Conservation (phyloP, 2,797 vertebrate genomes). For the Acomys russatus region DNA sequence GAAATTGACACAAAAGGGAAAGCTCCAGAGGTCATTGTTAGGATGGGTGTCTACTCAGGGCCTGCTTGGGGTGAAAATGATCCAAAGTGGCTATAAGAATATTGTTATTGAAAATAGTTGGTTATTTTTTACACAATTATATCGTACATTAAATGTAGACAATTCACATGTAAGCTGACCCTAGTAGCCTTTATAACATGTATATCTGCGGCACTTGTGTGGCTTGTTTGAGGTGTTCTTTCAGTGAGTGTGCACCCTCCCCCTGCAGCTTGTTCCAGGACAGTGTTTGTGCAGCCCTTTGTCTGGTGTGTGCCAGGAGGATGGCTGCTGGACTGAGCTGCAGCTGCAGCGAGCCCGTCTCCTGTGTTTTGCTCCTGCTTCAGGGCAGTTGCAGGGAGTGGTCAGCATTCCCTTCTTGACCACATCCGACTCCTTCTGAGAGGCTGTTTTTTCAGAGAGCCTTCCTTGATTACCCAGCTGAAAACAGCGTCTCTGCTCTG, state of each 20-base stretch:
- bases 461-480: slow-evolving; percentile 43
- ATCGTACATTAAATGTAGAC: slow-evolving; percentile 28
- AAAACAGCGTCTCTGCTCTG: no score
- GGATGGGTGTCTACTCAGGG: background rate
- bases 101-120: slow-evolving; percentile 60
- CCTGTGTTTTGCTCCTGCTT: background rate
- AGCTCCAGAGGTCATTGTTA: background rate
- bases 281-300: background rate
- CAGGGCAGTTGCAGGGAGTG: background rate
- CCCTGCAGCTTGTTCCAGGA: background rate
- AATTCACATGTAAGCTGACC: slow-evolving; percentile 12
- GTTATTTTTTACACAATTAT: slow-evolving; percentile 34
- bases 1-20: background rate
- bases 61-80: slow-evolving; percentile 53
- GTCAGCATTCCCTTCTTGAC: slow-evolving; percentile 1
- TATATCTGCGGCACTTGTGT: slow-evolving; percentile 8
- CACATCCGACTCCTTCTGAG: slow-evolving; percentile 16
- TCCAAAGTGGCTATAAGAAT: background rate
- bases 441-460: slow-evolving; percentile 8
- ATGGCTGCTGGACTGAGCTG: background rate
- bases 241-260: background rate
- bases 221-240: slow-evolving; percentile 54
- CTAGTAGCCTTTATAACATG: slow-evolving; percentile 36
- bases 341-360: background rate
- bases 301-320: background rate